Base-by-base conservation (phyloP, 1,140 invertebrate genomes). In the Trichonephila inaurata region DNA sequence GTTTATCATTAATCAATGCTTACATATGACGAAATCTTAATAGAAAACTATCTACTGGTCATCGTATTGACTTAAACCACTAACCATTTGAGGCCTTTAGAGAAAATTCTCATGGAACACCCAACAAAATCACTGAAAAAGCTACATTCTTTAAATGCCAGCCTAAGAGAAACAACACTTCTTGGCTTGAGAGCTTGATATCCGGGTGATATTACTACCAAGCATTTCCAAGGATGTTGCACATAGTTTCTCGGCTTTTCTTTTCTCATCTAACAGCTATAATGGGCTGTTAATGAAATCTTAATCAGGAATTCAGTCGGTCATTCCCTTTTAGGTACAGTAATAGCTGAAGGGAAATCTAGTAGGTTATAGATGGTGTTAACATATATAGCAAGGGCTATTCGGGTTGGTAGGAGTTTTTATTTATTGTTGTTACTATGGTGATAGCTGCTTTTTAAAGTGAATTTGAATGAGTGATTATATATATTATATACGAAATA, bases 251-350 rank as follows among this genome's bases (percentile, higher is more conserved):
- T 85, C 44, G 51, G 10, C 82, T 51, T n/a, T 19, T 44, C 58
- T 85, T 85, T 60, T 16, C 44, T 21, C 44, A 51, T 60, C 58
- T n/a, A 14, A 14, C 21, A 21, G 82, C 21, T 19, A 85, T 85
- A 85, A 85, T 85, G 82, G 82, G 82, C n/a, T 85, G 82, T 60
- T 85, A 85, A 85, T 85, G 82, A 85, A 85, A 85, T 60, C 82
- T 85, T 85, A 85, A 85, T 85, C 82, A 60, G 44, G 44, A 60
- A 61, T 87, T 60, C n/a, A 60, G 18, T 24, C 3, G 19, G 1
- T 19, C 28, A 40, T 87, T 64, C 33, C 61, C 64, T 61, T 87
- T 19, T 16, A 12, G 61, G 16, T 24, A 24, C 51, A 12, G 62
- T 62, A 64, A 62, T 61, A 60, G 58, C 7, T 21, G 21, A 28